phyloP scores from a whole-genome alignment of 2,888 invertebrate genomes.

The Melanargia galathea region DNA sequence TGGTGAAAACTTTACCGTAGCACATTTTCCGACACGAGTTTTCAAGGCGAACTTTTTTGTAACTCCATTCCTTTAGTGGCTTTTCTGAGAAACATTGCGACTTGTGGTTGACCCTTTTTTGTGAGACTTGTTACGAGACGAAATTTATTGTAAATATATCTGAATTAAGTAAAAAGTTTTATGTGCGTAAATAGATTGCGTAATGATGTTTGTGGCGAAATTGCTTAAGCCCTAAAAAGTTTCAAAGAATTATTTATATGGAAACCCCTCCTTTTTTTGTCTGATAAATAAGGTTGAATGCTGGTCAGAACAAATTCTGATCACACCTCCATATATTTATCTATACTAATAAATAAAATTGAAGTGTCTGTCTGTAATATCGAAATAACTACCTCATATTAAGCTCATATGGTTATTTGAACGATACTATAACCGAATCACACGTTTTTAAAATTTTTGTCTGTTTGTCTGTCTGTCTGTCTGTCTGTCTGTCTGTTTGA shows the following conservation, averaged over 20 bases:
- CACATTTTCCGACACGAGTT: slow-evolving; percentile 56
- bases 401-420: too few relatives aligned
- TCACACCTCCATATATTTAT: too few relatives aligned
- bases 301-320: too few relatives aligned
- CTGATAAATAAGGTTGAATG: too few relatives aligned
- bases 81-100: slow-evolving; percentile 20
- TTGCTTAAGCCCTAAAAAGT: neutral
- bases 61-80: slow-evolving; percentile 22
- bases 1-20: slow-evolving; percentile 62
- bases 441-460: too few relatives aligned
- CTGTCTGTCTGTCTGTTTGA: too few relatives aligned
- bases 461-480: too few relatives aligned
- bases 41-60: slow-evolving; percentile 25
- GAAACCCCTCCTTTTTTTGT: too few relatives aligned
- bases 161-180: neutral
- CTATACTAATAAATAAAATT: too few relatives aligned
- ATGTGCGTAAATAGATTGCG: neutral
- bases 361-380: too few relatives aligned
- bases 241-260: neutral
- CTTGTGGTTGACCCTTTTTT: slow-evolving; percentile 25
- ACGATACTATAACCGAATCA: too few relatives aligned
- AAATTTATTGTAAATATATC: slow-evolving; percentile 13
- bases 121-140: slow-evolving; percentile 2
- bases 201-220: neutral
- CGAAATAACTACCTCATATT: too few relatives aligned